Conservation (phyloP, 1,140 invertebrate genomes). For the Papilio polyxenes region DNA sequence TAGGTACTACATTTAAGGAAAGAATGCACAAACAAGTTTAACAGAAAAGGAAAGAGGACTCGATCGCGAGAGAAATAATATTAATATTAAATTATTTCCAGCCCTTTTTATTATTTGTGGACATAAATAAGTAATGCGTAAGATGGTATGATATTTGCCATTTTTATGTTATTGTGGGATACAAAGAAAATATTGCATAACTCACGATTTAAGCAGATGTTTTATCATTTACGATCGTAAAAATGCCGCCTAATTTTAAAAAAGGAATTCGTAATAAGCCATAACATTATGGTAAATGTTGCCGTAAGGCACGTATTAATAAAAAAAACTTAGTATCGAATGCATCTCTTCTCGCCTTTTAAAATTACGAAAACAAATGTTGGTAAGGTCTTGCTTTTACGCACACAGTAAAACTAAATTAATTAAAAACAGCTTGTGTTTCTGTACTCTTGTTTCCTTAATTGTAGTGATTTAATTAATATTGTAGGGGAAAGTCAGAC, state of each 20-base stretch:
- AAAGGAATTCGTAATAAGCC: too few relatives aligned
- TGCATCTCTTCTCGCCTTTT: neutral
- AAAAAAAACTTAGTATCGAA: too few relatives aligned
- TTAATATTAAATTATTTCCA: neutral
- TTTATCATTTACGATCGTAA: too few relatives aligned
- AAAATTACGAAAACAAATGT: neutral
- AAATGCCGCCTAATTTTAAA: too few relatives aligned
- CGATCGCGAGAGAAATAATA: neutral
- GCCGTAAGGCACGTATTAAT: too few relatives aligned
- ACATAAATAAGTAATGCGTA: neutral
- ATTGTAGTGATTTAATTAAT: constrained; percentile 73
- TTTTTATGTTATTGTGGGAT: neutral
- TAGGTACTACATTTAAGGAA: neutral
- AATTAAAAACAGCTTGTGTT: constrained; percentile 38
- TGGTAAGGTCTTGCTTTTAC: neutral
- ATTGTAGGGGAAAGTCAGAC: constrained; percentile 50
- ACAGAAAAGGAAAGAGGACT: neutral
- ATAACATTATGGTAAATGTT: too few relatives aligned
- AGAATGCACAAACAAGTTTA: neutral
- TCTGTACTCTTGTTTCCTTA: constrained; percentile 55
- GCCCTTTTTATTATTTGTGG: neutral
- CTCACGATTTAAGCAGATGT: neutral
- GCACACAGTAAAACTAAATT: constrained; percentile 23
- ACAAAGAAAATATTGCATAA: neutral
- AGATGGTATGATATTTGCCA: neutral